Evolutionary conservation across 2,113 vertebrate genomes (phyloP), one percentile per base, ranked within the genome.

Genomic region (Ptilonorhynchus violaceus): DNA sequence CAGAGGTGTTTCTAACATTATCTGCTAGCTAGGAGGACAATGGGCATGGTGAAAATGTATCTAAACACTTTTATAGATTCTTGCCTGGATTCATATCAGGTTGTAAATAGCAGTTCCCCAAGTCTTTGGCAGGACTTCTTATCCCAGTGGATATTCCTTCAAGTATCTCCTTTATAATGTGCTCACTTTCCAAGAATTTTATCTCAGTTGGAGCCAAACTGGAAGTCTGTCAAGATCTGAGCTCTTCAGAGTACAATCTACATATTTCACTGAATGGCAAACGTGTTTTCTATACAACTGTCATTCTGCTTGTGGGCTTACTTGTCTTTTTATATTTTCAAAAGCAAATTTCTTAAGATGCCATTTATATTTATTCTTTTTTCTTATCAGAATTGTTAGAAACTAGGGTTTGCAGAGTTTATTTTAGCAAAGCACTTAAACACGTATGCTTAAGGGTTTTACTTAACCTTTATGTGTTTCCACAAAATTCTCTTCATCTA

Each of bases 101-200:
- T 58, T 83, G 67, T 70, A 92, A 89, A 91, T 74, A 95, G 70
- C 81, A 81, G 6, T 69, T 83, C 46, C 75, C 73, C 44, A 86
- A 89, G 79, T 69, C 60, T 52, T 93, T 95, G 92, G 94, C 89
- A 96, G 67, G 46, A 42, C 80, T 93, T 88, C 88, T 72, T 92
- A 67, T 31, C 35, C 79, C 53, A 63, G 47, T 86, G 92, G 88
- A 55, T 94, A 86, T 75, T 81, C 44, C 69, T 93, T 96, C 76
- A 86, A 93, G 79, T 84, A 49, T 81, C 76, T 91, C 46, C 85
- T 80, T 83, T 78, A n/a, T 70, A 78, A 64, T 44, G 14, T 82
- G 17, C 78, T 94, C 44, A 8, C 69, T 95, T 96, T 96, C 82
- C 94, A 90, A 86, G 66, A 91, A 82, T 95, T 95, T 88, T 92